phyloP scores from a whole-genome alignment of 2,113 vertebrate genomes.

The Dipodomys stephensi region DNA sequence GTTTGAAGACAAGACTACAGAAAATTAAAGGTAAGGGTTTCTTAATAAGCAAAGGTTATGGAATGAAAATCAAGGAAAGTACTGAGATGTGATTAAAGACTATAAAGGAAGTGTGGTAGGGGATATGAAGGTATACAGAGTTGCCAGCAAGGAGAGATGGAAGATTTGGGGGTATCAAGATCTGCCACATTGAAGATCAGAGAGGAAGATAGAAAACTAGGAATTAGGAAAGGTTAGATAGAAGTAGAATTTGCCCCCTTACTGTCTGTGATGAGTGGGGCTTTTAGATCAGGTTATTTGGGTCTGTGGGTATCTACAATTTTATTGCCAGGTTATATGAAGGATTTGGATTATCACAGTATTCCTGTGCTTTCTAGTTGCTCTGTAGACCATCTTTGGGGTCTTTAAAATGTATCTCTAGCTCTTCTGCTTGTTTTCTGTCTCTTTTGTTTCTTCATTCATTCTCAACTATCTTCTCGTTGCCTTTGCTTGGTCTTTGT shows the following conservation, averaged over 20 bases:
- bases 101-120: not conserved
- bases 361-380: slow-evolving; percentile 15
- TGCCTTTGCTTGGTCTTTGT: slow-evolving; percentile 2
- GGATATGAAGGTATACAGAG: not conserved
- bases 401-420: slow-evolving; percentile 13
- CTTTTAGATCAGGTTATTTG: not conserved
- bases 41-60: not conserved
- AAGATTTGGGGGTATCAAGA: not conserved
- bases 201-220: not conserved
- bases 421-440: not conserved
- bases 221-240: not conserved
- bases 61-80: not conserved
- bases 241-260: not conserved
- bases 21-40: not conserved
- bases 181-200: not conserved
- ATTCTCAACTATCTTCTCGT: slow-evolving; percentile 12
- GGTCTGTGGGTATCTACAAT: not conserved
- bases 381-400: slow-evolving; percentile 13
- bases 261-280: not conserved
- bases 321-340: not conserved
- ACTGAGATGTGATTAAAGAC: not conserved
- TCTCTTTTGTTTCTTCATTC: slow-evolving; percentile 4
- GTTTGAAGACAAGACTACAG: not conserved
- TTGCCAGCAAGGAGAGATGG: not conserved
- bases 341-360: not conserved